These are phyloP conservation scores for Microctonus brassicae DNA, from an alignment of 2,888 invertebrate species.

Conservation along the genomic window DNA sequence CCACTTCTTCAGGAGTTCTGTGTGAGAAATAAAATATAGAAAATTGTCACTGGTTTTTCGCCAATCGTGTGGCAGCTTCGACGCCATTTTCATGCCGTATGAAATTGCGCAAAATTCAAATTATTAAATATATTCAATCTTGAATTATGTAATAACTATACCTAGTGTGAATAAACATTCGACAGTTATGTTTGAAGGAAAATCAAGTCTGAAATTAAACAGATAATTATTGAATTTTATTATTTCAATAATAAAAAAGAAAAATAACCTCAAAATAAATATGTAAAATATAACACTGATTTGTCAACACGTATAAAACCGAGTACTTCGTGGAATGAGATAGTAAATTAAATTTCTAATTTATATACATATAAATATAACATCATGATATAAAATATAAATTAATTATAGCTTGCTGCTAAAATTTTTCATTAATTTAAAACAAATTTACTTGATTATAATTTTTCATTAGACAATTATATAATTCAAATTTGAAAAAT, in stretches of 20 bases:
- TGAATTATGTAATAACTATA: too few species aligned
- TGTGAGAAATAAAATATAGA: too few species aligned
- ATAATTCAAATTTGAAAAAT: too few species aligned
- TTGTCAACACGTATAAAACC: not conserved
- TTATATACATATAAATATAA: not conserved
- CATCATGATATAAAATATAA: not conserved
- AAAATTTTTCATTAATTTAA: not conserved
- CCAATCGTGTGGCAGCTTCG: too few species aligned
- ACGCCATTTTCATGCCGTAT: too few species aligned
- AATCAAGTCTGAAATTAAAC: too few species aligned
- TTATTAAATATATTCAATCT: too few species aligned
- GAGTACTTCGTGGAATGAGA: slow-evolving; percentile 1
- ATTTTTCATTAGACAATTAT: not conserved
- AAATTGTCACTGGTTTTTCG: too few species aligned
- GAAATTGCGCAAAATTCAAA: too few species aligned
- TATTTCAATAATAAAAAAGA: not conserved
- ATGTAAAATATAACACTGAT: not conserved
- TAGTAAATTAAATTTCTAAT: not conserved
- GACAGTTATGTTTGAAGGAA: too few species aligned
- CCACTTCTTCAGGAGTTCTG: too few species aligned
- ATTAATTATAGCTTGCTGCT: not conserved
- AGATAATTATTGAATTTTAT: not conserved
- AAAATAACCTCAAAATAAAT: not conserved
- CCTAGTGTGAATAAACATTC: too few species aligned
- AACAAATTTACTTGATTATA: not conserved